Base-by-base conservation (phyloP, 2,797 vertebrate species). In the Sylvilagus floridanus region DNA sequence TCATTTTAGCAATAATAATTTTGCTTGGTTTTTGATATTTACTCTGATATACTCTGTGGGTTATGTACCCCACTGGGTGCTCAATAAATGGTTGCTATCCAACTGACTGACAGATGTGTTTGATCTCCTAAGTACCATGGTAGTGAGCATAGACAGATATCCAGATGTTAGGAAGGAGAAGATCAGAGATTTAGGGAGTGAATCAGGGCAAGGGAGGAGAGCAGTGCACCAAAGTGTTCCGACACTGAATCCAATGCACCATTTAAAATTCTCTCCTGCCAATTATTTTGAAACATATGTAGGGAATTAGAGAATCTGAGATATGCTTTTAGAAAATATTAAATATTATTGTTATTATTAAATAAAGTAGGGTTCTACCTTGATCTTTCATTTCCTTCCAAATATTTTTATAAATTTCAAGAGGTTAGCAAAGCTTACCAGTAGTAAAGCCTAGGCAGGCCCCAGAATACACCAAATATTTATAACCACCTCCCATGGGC, bases 51-150 rank as follows among this genome's bases (percentile, higher is more conserved):
- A 88, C 32, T 75, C 69, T 88, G 92, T 93, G 69, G 69, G 69
- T 63, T 96, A 62, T 50, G 0, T 63, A 84, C 26, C 85, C 47
- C 77, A n/a, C 52, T 10, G 26, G 28, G 28, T 92, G 47, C 73
- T 95, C 62, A 84, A 90, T 88, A 75, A 93, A 96, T 84, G 32
- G 26, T 60, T 95, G 75, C 66, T 86, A 4, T 88, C 1, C 1
- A 62, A 68, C 60, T 88, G 77, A 90, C 35, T 86, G 72, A 97
- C 83, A 95, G 79, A 90, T 90, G 24, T 96, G 85, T 92, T 96
- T 90, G 69, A 90, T 94, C 60, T 88, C 65, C 26, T 90, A 92
- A 93, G 60, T 32, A 86, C 47, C 32, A 11, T 10, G 71, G 22
- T 82, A 85, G 37, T 35, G 30, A 93, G 26, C 60, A 71, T 3